phyloP scores from a whole-genome alignment of 2,113 vertebrate species.

The Rattus rattus region DNA sequence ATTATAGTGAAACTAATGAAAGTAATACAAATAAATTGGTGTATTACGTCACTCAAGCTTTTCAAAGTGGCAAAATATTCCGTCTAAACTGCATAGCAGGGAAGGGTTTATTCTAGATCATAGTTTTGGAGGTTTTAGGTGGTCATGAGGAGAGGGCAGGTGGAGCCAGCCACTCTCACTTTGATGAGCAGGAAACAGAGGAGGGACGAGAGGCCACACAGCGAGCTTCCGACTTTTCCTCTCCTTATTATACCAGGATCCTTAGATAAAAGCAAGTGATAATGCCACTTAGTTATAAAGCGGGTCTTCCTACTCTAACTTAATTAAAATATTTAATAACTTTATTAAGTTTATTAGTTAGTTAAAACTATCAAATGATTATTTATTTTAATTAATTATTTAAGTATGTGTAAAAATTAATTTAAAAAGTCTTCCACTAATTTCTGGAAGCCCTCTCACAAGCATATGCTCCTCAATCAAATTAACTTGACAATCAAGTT shows the following conservation, averaged over 20 bases:
- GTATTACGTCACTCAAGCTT: background rate
- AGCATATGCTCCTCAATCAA: background rate
- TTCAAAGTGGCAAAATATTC: background rate
- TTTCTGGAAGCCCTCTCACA: background rate
- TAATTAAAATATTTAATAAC: background rate
- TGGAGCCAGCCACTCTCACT: background rate
- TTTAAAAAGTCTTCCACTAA: background rate
- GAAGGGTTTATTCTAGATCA: background rate
- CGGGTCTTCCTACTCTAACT: background rate
- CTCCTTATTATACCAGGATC: background rate
- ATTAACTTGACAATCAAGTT: background rate
- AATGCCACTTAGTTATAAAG: background rate
- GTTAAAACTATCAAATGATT: no score
- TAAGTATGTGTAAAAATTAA: no score
- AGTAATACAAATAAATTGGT: background rate
- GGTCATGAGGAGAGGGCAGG: accelerated
- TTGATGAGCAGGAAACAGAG: background rate
- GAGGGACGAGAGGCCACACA: background rate
- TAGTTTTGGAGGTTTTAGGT: background rate
- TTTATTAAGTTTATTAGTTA: no score
- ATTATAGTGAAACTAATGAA: background rate
- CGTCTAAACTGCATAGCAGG: background rate
- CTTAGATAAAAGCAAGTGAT: background rate
- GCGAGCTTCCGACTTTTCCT: no score
- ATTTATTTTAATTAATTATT: no score